Conservation (phyloP, 2,113 vertebrate genomes). For the Cephalopholis sonnerati region DNA sequence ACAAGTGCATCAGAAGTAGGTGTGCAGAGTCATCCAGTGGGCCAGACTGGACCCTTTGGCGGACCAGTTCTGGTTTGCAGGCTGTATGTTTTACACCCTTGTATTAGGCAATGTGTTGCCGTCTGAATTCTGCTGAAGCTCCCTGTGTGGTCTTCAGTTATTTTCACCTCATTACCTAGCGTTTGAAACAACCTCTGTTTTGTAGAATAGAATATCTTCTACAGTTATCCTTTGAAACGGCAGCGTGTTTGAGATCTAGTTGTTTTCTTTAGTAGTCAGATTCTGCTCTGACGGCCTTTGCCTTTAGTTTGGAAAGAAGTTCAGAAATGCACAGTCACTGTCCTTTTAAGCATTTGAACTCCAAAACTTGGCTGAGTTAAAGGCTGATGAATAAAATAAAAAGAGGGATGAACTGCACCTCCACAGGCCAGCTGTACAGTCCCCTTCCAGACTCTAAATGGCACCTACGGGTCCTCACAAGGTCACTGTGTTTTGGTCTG, state of each 20-base stretch:
- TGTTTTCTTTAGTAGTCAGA: not conserved
- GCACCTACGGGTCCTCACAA: conserved; percentile 19
- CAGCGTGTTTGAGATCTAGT: not conserved
- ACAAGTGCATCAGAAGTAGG: too few species aligned
- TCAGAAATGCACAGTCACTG: not conserved
- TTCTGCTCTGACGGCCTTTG: not conserved
- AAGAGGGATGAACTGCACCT: not conserved
- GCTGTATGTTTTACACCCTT: too few species aligned
- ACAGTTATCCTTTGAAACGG: not conserved
- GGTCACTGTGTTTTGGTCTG: conserved; percentile 35
- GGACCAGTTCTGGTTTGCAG: too few species aligned
- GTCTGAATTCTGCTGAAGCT: not conserved
- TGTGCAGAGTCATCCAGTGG: too few species aligned
- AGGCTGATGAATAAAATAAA: conserved; percentile 12
- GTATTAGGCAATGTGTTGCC: not conserved
- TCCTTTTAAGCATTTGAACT: not conserved
- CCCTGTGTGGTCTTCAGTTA: not conserved
- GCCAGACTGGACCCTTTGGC: too few species aligned
- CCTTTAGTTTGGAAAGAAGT: not conserved
- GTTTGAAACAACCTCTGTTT: not conserved
- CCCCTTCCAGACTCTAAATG: not conserved
- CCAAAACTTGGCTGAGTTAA: not conserved
- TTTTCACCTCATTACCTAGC: not conserved
- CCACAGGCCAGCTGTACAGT: not conserved
- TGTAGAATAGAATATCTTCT: not conserved